Evolutionary conservation across 2,888 invertebrate genomes (phyloP), one percentile per base, ranked within the genome.

Genomic region (Euphydryas editha): DNA sequence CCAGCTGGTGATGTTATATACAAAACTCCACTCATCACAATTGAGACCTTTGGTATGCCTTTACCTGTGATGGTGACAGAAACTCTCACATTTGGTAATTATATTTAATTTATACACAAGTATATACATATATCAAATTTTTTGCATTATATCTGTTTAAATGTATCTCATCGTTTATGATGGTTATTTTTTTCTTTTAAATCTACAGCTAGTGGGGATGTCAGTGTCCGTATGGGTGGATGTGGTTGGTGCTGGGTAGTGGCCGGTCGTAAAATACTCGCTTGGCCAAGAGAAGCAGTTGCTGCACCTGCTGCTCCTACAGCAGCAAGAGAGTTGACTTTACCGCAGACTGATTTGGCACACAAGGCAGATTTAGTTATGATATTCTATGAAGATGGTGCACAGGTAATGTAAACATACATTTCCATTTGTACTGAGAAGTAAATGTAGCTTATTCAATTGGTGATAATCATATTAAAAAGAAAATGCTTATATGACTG

Each of bases 341-440:
- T 99, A 47, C 98, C 98, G 0, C 97, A 98, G 73, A 98, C 98
- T 75, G 98, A 98, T 85, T 93, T 98, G 17, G 97, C 97, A 0
- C 98, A 99, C 83, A 95, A 96, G 78, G 97, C 98, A 0, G 96
- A 98, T 67, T 93, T 98, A 17, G 95, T 97, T 0, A 94, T 95
- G 30, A 94, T 98, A 0, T 97, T 96, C 81, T 91, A 90, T 76
- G 85, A 88, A 60, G 84, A 88, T 74, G 88, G 82, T 1, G 85
- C 87, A 46, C 90, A 90, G 84, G 90, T 89, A 67, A 54, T 15
- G 11, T 11, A 49, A 1, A 24, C 13, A 49, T 10, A 49, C 3
- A 21, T 2, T 49, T 30, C 8, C 8, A 7, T 30, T 30, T 30
- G 30, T 30, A 7, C n/a, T n/a, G n/a, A 7, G 30, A 30, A 2